These are phyloP conservation scores for Solen grandis DNA, from an alignment of 1,140 invertebrate species.

Conservation along the genomic window DNA sequence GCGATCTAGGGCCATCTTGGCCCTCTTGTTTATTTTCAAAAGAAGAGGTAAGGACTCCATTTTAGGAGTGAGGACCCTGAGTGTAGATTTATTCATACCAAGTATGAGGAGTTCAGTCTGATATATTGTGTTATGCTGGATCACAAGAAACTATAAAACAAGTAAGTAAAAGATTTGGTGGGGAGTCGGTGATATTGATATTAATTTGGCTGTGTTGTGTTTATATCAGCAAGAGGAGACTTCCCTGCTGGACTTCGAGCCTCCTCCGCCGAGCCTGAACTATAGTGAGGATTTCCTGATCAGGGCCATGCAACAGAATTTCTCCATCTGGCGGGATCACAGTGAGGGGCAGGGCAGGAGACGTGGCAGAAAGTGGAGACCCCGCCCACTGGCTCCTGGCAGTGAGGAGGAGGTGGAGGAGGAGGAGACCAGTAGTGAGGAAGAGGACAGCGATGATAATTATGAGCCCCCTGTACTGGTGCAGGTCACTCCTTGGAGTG, in stretches of 20 bases:
- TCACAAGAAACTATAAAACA: too few relatives aligned
- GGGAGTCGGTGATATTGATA: too few relatives aligned
- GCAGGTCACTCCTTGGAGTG: conserved; percentile 28
- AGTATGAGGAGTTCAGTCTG: too few relatives aligned
- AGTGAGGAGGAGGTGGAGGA: background rate
- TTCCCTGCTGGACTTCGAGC: conserved; percentile 10
- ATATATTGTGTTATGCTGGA: too few relatives aligned
- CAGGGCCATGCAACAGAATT: conserved; percentile 30
- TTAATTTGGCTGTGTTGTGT: too few relatives aligned
- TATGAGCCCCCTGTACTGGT: conserved; percentile 46
- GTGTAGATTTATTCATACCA: too few relatives aligned
- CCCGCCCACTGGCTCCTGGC: background rate
- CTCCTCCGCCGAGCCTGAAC: conserved; percentile 16
- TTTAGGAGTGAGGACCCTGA: too few relatives aligned
- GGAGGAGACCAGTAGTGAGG: conserved; percentile 18
- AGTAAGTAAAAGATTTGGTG: too few relatives aligned
- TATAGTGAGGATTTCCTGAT: conserved; percentile 31
- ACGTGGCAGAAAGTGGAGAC: background rate
- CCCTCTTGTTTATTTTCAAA: too few relatives aligned
- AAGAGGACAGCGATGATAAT: conserved; percentile 61
- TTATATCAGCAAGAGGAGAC: background rate
- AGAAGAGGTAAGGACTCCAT: too few relatives aligned
- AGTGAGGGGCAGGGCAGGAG: background rate
- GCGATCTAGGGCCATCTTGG: too few relatives aligned
- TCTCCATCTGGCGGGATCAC: conserved; percentile 45